phyloP scores from a whole-genome alignment of 1,140 invertebrate species.

The Varroa destructor region DNA sequence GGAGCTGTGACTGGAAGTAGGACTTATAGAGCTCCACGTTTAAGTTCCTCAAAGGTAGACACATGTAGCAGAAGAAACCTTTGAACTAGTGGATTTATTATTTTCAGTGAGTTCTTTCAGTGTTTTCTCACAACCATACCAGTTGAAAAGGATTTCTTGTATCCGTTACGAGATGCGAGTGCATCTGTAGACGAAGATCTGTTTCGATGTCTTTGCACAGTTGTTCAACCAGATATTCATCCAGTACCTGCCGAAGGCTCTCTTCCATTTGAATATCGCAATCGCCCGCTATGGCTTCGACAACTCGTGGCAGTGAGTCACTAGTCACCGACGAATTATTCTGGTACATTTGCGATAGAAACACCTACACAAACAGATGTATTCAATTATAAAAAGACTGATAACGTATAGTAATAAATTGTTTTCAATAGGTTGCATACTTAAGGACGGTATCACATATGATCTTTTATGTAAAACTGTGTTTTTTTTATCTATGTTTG shows the following conservation, averaged over 20 bases:
- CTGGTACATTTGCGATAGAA: conserved; percentile 35
- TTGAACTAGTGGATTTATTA: conserved; percentile 25
- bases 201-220: conserved; percentile 76
- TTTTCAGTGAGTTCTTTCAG: conserved; percentile 40
- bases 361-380: conserved; percentile 28
- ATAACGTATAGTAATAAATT: too few species aligned
- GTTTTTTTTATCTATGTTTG: too few species aligned
- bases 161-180: conserved; percentile 73
- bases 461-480: too few species aligned
- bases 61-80: too few species aligned
- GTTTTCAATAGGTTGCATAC: too few species aligned
- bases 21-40: too few species aligned
- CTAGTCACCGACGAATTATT: conserved; percentile 25
- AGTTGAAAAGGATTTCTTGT: conserved; percentile 57
- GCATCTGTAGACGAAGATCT: conserved; percentile 71
- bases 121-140: conserved; percentile 40
- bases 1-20: too few species aligned
- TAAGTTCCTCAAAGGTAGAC: too few species aligned
- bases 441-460: too few species aligned
- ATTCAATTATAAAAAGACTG: not conserved
- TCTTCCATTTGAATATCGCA: not conserved
- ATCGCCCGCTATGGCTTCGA: conserved; percentile 36
- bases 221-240: conserved; percentile 49
- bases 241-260: not conserved
- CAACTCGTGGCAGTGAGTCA: conserved; percentile 31